These are phyloP conservation scores for Microhierax caerulescens DNA, from an alignment of 2,797 vertebrate genomes.

Conservation along the genomic window DNA sequence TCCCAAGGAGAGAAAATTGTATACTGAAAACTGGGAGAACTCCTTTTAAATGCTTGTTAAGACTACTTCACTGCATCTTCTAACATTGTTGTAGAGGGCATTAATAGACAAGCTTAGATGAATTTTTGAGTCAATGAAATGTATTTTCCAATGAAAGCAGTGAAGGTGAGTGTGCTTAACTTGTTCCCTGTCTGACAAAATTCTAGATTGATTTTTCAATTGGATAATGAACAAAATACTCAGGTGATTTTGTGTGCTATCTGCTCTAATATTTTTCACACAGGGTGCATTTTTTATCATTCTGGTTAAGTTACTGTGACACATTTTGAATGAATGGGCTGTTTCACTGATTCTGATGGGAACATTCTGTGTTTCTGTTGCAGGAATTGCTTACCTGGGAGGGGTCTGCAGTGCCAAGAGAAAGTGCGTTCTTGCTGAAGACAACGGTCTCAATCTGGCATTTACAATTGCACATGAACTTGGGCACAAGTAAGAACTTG, in stretches of 20 bases:
- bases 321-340: background rate
- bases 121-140: background rate
- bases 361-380: slow-evolving; percentile 36
- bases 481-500: slow-evolving; percentile 91
- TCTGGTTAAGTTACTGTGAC: background rate
- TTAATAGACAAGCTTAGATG: background rate
- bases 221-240: background rate
- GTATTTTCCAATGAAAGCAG: background rate
- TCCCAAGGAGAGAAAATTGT: background rate
- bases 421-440: slow-evolving; percentile 95
- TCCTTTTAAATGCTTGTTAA: background rate
- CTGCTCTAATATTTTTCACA: background rate
- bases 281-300: background rate
- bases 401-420: slow-evolving; percentile 92
- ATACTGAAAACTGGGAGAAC: background rate
- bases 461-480: slow-evolving; percentile 97
- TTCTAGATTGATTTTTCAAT: background rate
- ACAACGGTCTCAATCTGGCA: slow-evolving; percentile 95
- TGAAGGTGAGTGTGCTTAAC: background rate
- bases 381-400: slow-evolving; percentile 95
- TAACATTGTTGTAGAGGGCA: background rate
- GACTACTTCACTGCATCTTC: background rate
- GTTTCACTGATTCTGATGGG: slow-evolving; percentile 6
- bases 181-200: background rate
- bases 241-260: background rate